These are phyloP conservation scores for Prionailurus viverrinus DNA, from an alignment of 2,113 vertebrate species.

Conservation along the genomic window DNA sequence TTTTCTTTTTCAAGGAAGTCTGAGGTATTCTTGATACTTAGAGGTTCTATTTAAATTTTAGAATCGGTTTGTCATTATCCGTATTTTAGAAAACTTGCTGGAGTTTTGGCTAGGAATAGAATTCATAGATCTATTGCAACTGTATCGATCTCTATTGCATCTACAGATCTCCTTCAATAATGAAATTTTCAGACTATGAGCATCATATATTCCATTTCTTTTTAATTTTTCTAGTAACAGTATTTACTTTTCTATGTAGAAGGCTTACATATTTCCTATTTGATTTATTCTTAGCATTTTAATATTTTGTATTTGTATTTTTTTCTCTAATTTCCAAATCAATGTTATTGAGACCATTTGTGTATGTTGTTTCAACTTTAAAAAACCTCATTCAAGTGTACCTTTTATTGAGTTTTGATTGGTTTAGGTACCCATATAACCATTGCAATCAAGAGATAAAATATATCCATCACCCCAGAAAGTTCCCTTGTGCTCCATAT, in stretches of 20 bases:
- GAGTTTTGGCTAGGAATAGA: not conserved
- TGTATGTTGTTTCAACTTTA: not conserved
- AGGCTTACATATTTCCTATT: not conserved
- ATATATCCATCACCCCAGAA: not conserved
- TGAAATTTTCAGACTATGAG: not conserved
- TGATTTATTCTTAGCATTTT: not conserved
- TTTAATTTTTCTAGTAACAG: not conserved
- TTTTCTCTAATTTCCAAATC: not conserved
- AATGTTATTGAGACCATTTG: not conserved
- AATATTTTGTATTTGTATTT: not conserved
- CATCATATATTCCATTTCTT: not conserved
- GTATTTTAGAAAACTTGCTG: not conserved
- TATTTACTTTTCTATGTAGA: not conserved
- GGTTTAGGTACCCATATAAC: not conserved
- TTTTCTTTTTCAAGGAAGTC: not conserved
- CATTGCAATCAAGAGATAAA: not conserved
- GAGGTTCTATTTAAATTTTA: constrained; percentile 10
- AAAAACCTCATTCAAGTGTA: not conserved
- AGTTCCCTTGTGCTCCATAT: not conserved
- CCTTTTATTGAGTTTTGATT: not conserved
- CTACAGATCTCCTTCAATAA: not conserved
- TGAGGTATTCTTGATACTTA: not conserved
- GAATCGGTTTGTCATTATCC: not conserved
- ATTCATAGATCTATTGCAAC: not conserved
- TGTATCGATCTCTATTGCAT: not conserved